phyloP scores from a whole-genome alignment of 2,888 invertebrate species.

The Eristalis intricaria region DNA sequence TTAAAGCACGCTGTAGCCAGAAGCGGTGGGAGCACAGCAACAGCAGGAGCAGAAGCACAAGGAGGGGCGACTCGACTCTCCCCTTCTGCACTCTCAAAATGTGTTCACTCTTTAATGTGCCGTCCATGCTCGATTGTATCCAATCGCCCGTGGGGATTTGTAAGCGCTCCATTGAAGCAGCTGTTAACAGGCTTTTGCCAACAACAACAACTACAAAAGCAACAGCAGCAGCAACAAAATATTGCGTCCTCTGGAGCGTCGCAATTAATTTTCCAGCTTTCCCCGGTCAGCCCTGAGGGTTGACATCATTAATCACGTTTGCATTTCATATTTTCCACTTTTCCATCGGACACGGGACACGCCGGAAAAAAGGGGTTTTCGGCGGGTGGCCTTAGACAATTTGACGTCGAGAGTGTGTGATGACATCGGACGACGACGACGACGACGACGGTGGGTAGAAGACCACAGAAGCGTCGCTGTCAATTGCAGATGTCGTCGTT shows the following conservation, averaged over 20 bases:
- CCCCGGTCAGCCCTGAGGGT: constrained; percentile 24
- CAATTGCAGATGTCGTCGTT: constrained; percentile 45
- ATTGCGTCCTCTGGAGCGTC: constrained; percentile 8
- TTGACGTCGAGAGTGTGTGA: background rate
- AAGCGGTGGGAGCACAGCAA: background rate
- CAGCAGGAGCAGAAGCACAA: background rate
- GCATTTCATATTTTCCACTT: constrained; percentile 26
- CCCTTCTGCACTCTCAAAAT: background rate
- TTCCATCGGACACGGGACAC: background rate
- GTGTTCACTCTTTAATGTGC: constrained; percentile 58
- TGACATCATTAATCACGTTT: constrained; percentile 63
- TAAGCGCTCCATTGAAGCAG: constrained; percentile 39
- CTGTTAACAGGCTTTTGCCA: constrained; percentile 43
- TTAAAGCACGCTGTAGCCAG: constrained; percentile 6
- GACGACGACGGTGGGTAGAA: background rate
- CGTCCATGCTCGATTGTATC: constrained; percentile 51
- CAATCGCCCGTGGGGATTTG: constrained; percentile 44
- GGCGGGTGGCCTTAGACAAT: background rate
- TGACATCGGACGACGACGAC: background rate
- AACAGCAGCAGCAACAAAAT: background rate
- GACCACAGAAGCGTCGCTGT: constrained; percentile 26
- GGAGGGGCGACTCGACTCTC: background rate
- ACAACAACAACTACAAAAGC: background rate
- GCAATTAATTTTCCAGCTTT: constrained; percentile 65
- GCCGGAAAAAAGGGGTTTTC: background rate